Evolutionary conservation across 2,797 vertebrate species (phyloP), one percentile per base, ranked within the genome.

Genomic region (Gymnoscopelus braueri): DNA sequence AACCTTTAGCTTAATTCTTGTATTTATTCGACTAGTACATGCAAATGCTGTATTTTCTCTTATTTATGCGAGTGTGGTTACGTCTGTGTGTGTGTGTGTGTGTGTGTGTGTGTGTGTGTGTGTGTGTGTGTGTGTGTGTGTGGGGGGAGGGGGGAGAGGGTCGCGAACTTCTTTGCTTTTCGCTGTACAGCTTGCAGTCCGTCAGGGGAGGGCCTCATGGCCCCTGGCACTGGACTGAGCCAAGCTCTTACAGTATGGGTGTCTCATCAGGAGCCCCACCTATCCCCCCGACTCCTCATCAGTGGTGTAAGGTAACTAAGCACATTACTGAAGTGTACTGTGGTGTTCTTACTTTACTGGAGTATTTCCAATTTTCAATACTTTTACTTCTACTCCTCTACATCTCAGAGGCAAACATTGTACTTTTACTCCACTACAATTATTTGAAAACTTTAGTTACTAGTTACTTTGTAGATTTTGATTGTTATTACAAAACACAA

Each of bases 181-280:
- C 29, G 60, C 71, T 58, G 63, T 29, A 69, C 69, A 72, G 79
- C 62, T 72, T 72, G 64, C 62, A 72, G 82, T 59, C 69, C 71
- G 65, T 80, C 79, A 62, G 89, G 91, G 92, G 62, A 89, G 85
- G 50, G 69, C 80, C 65, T n/a, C 12, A 2, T 9, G 68, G 69
- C 79, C 66, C 66, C 3, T 49, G 54, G 61, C 69, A 52, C 1
- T 0, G 11, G 66, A 65, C 72, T 1, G 66, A 79, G 78, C 80
- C 84, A 72, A 87, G 56, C 60, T 65, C 75, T 70, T 23, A 63
- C 74, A 71, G 52, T 60, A 5, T 62, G 48, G 48, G 65, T 13
- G 79, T 59, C 66, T 68, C 75, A 59, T 53, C 56, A 63, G 65
- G 58, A 70, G 0, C 84, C 66, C 79, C 85, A 71, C 54, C 74